These are phyloP conservation scores for Elaphurus davidianus DNA, from an alignment of 2,113 vertebrate species.

Conservation along the genomic window DNA sequence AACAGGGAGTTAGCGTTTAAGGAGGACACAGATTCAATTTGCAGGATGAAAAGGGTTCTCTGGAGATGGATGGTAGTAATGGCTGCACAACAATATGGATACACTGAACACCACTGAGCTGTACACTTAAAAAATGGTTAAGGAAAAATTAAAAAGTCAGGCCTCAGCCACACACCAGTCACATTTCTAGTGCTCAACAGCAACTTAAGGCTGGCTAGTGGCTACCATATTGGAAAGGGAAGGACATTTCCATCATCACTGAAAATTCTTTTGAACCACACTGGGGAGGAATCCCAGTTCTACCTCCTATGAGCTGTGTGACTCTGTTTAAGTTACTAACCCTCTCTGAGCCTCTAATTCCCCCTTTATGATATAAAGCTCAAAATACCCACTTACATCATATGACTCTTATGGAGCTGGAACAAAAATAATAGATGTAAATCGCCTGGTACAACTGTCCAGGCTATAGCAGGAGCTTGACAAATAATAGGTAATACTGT, in stretches of 20 bases:
- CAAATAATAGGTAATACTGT: not conserved
- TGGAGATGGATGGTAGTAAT: not conserved
- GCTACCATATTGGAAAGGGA: not conserved
- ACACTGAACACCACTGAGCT: not conserved
- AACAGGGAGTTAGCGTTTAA: not conserved
- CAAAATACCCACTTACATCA: not conserved
- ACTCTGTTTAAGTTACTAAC: not conserved
- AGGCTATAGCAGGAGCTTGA: not conserved
- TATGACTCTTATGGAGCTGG: not conserved
- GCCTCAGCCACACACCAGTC: not conserved
- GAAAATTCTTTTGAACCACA: not conserved
- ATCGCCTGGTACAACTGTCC: not conserved
- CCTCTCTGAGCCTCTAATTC: not conserved
- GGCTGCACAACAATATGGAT: not conserved
- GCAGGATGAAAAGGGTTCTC: not conserved
- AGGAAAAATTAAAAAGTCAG: not conserved
- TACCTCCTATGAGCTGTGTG: not conserved
- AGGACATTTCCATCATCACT: not conserved
- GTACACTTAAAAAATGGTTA: not conserved
- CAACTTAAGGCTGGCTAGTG: not conserved
- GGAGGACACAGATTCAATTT: not conserved
- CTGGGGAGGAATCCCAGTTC: not conserved
- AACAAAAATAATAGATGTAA: not conserved
- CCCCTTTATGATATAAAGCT: conserved; percentile 9
- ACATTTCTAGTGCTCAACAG: not conserved